These are phyloP conservation scores for Corythoichthys intestinalis DNA, from an alignment of 2,113 vertebrate species.

Conservation along the genomic window DNA sequence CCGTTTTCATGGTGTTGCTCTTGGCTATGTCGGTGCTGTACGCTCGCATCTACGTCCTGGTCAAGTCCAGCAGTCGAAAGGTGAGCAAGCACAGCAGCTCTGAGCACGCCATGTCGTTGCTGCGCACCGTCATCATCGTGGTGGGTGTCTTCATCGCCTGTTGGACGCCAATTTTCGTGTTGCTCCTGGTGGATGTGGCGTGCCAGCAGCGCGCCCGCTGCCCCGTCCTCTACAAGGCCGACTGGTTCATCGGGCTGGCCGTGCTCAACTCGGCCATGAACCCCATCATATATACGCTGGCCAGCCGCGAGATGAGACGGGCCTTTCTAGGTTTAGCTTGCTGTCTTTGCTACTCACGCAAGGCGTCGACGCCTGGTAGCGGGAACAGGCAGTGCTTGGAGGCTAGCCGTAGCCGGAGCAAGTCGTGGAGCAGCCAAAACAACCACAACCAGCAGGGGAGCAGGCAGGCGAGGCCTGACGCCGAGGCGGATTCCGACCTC, in stretches of 20 bases:
- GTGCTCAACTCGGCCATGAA: constrained; percentile 95
- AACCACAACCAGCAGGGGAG: constrained; percentile 50
- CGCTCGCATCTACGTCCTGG: constrained; percentile 87
- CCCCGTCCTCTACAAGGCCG: constrained; percentile 76
- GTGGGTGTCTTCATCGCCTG: constrained; percentile 92
- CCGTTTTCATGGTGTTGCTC: constrained; percentile 83
- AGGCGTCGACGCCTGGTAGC: constrained; percentile 33
- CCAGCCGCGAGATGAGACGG: constrained; percentile 91
- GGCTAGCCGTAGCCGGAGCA: constrained; percentile 80
- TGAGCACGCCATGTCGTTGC: constrained; percentile 87
- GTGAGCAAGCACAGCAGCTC: constrained; percentile 86
- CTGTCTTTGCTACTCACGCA: constrained; percentile 67
- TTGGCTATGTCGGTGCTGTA: constrained; percentile 87
- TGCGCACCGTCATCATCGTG: constrained; percentile 90
- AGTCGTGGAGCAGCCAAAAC: constrained; percentile 84
- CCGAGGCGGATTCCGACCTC: constrained; percentile 5
- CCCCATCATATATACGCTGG: constrained; percentile 91
- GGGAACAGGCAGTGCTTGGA: constrained; percentile 72
- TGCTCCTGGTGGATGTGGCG: constrained; percentile 89
- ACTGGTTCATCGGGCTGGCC: constrained; percentile 87
- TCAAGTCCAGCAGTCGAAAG: constrained; percentile 88
- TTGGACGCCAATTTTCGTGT: constrained; percentile 89
- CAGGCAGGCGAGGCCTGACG: constrained; percentile 30
- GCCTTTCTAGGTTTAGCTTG: constrained; percentile 88
- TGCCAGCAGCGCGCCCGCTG: constrained; percentile 75